Conservation (phyloP, 1,140 invertebrate species). For the Musca domestica region DNA sequence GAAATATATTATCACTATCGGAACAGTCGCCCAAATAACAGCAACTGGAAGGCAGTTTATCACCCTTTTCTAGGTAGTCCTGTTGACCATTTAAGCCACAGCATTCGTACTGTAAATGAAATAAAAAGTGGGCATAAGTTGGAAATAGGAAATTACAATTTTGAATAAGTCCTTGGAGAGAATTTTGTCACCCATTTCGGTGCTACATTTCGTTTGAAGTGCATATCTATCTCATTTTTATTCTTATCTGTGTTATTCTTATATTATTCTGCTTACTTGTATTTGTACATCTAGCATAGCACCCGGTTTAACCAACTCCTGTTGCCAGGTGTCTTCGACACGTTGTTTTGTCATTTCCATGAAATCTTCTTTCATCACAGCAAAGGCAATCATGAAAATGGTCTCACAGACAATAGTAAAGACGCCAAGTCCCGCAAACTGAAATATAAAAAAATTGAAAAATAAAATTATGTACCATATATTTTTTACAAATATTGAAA, state of each 20-base stretch:
- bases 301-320: background rate
- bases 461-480: background rate
- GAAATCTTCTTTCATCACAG: conserved; percentile 30
- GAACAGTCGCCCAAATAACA: conserved; percentile 42
- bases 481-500: background rate
- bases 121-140: too few relatives aligned
- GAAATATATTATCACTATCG: conserved; percentile 33
- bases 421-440: conserved; percentile 19
- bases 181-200: too few relatives aligned
- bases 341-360: conserved; percentile 21
- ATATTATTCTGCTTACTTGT: background rate
- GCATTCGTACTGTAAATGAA: conserved; percentile 32
- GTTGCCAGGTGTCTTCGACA: conserved; percentile 16
- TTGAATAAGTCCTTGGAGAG: too few relatives aligned
- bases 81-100: conserved; percentile 44
- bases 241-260: too few relatives aligned
- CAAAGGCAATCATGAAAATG: conserved; percentile 38
- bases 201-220: too few relatives aligned
- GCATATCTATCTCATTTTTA: too few relatives aligned
- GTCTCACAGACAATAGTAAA: conserved; percentile 23
- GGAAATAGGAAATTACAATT: too few relatives aligned
- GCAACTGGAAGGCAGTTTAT: conserved; percentile 41
- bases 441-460: background rate
- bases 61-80: conserved; percentile 38
- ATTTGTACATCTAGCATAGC: conserved; percentile 25